Evolutionary conservation across 2,888 invertebrate species (phyloP), one percentile per base, ranked within the genome.

Genomic region (Stenodera caucasica): DNA sequence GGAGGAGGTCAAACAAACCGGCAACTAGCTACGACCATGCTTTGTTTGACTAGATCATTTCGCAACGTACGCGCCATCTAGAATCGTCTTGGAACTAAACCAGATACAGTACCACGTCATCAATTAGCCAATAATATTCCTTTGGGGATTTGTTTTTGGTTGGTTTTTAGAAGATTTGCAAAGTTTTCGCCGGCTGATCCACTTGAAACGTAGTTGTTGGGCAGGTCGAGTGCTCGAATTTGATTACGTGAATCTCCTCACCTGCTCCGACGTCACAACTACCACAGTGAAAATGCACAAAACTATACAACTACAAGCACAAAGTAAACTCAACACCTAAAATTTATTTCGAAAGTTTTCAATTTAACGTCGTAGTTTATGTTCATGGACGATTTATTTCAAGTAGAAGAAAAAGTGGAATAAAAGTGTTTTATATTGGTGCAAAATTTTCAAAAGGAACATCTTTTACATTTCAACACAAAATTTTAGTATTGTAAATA

Each of bases 1-100:
- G 11, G 52, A 55, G 61, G 54, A 35, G 18, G 55, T 54, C 57
- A 61, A 61, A 61, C 53, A 61, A 61, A 37, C 61, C 57, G 35
- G 49, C 45, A 53, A 61, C 35, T 14, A 35, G 7, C 14, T 40
- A 9, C 52, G 57, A 55, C 55, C 50, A 55, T 51, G 61, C 55
- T 61, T 61, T 61, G 57, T 61, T 61, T 61, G 57, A 61, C 50
- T 49, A 57, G 57, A 61, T 61, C 57, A 60, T 61, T 57, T 57
- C 57, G 53, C 4, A 14, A 14, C 6, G 35, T n/a, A n/a, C n/a
- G n/a, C n/a, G n/a, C n/a, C n/a, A n/a, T n/a, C n/a, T n/a, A n/a
- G n/a, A n/a, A n/a, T n/a, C n/a, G n/a, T n/a, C n/a, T n/a, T n/a
- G n/a, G n/a, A n/a, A n/a, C n/a, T n/a, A n/a, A n/a, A n/a, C n/a